Evolutionary conservation across 2,797 vertebrate genomes (phyloP).

Genomic region (Typhlichthys eigenmanni): DNA sequence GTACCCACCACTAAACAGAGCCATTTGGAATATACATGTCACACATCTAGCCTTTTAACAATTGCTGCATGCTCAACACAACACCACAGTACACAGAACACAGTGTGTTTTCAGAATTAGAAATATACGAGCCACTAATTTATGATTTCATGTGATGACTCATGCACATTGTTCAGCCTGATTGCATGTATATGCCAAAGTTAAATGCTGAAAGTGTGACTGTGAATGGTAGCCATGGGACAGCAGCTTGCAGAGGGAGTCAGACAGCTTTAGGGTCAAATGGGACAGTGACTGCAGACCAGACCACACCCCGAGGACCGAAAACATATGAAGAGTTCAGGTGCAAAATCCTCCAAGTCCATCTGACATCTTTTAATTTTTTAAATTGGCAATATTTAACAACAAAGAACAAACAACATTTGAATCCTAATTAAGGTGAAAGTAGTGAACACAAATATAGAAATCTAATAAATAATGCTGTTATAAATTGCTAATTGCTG

Average conservation of each 20-base stretch:
- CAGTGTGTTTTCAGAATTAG: neutral
- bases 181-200: conserved; percentile 71
- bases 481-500: too few relatives aligned
- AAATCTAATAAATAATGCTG: too few relatives aligned
- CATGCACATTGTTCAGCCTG: conserved; percentile 5
- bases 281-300: conserved; percentile 74
- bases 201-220: conserved; percentile 74
- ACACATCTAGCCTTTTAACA: conserved; percentile 17
- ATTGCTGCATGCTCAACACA: neutral
- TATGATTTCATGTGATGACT: neutral
- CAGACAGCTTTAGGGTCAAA: conserved; percentile 77
- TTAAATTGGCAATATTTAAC: too few relatives aligned
- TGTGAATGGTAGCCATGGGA: conserved; percentile 80
- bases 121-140: neutral
- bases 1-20: conserved; percentile 66
- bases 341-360: too few relatives aligned
- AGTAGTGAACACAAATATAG: too few relatives aligned
- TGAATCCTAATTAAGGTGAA: too few relatives aligned
- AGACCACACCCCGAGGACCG: conserved; percentile 76
- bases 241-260: conserved; percentile 77
- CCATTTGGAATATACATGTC: conserved; percentile 77
- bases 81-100: neutral
- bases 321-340: conserved; percentile 12
- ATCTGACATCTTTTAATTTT: too few relatives aligned
- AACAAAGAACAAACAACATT: too few relatives aligned